Conservation (phyloP, 2,888 invertebrate genomes). For the Amitus sp. region DNA sequence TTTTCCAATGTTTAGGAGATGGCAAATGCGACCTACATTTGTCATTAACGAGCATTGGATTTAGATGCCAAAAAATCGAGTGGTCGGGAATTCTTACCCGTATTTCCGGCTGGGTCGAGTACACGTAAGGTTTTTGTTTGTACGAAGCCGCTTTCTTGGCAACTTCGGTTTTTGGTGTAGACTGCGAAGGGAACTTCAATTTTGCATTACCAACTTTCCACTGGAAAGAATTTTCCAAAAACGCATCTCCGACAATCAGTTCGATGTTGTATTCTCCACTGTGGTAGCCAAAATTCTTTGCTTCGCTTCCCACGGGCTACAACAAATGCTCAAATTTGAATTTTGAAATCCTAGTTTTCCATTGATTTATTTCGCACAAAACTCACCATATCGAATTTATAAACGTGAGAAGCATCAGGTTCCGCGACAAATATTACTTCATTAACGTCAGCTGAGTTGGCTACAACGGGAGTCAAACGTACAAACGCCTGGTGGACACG, state of each 20-base stretch:
- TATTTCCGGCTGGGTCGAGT: slow-evolving; percentile 71
- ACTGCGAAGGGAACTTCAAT: slow-evolving; percentile 72
- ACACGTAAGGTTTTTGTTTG: slow-evolving; percentile 59
- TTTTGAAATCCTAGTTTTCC: neutral
- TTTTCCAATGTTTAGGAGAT: slow-evolving; percentile 64
- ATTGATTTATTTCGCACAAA: neutral
- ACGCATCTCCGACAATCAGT: slow-evolving; percentile 90
- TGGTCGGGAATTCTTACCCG: slow-evolving; percentile 67
- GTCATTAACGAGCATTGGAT: slow-evolving; percentile 62
- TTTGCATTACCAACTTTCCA: slow-evolving; percentile 86
- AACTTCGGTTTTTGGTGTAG: slow-evolving; percentile 46
- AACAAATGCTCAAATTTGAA: slow-evolving; percentile 33
- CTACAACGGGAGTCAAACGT: slow-evolving; percentile 71
- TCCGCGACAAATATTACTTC: slow-evolving; percentile 96
- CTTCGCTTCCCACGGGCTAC: slow-evolving; percentile 81
- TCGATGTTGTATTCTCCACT: slow-evolving; percentile 85
- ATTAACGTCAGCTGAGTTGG: slow-evolving; percentile 68
- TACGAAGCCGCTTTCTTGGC: slow-evolving; percentile 53
- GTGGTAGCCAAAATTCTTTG: slow-evolving; percentile 79
- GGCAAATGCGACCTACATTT: slow-evolving; percentile 48
- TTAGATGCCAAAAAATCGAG: no score
- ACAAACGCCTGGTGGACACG: slow-evolving; percentile 90
- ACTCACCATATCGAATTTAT: slow-evolving; percentile 90
- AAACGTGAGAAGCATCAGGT: slow-evolving; percentile 78
- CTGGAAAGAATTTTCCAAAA: slow-evolving; percentile 87